Base-by-base conservation (phyloP, 2,797 vertebrate species). In the Spinus olivaceus region DNA sequence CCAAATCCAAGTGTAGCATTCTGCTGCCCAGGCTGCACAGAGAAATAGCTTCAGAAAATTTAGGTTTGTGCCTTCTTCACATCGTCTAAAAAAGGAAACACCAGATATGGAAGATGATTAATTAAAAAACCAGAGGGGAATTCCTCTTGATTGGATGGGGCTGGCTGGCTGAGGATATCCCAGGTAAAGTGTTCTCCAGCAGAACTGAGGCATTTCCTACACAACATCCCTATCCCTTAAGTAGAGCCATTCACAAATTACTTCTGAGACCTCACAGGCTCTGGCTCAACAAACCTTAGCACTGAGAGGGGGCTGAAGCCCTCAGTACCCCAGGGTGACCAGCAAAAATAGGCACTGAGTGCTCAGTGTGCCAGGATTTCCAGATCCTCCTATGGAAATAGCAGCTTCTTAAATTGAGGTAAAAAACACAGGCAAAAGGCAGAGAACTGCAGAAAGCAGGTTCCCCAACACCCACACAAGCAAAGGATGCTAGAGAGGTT, bases 81-180 rank as follows among this genome's bases (percentile, higher is more conserved):
- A 10, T 28, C 25, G 8, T 69, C 81, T 92, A n/a, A 73, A 87
- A 95, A 91, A 73, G 14, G 78, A 90, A 94, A 72, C 8, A 3
- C 41, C 64, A 39, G 61, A 64, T 86, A 86, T 79, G 47, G 59
- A 76, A 93, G 32, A 51, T 5, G 10, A 67, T 41, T 92, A 91
- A 94, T 88, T 88, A 76, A 84, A 83, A 95, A 94, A 77, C 16
- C 73, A 90, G 57, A 70, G 20, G 83, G 92, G 51, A 93, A 88
- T 94, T 92, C 64, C 71, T 32, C 30, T 88, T 93, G 77, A 88
- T 85, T 94, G 72, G 44, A 82, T 80, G 57, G 20, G 24, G 28
- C 57, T 79, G 53, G 11, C 46, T 87, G 90, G 54, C 53, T 89
- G 74, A 91, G 74, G 22, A 78, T 89, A 88, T 77, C 41, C 32